Evolutionary conservation across 2,888 invertebrate species (phyloP).

Genomic region (Andrena bicolor): DNA sequence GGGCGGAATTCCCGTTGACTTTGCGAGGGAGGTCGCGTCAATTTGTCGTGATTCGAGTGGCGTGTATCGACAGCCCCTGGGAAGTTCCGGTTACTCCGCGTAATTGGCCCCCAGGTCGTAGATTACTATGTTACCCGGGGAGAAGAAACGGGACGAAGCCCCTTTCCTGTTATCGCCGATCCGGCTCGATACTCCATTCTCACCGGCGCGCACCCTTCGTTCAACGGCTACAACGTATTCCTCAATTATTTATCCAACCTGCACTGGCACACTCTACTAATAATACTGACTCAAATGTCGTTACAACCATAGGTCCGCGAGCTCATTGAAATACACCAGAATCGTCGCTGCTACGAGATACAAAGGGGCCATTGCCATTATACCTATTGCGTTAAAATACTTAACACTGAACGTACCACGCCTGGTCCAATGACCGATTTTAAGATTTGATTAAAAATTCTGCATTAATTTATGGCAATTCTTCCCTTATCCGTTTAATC

Average conservation of each 20-base stretch:
- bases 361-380: too few species aligned
- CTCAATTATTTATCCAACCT: not conserved
- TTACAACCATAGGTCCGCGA: too few species aligned
- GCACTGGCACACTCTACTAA: not conserved
- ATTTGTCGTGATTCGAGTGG: constrained; percentile 60
- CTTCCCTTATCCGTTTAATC: too few species aligned
- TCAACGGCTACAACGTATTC: not conserved
- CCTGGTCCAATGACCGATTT: too few species aligned
- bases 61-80: constrained; percentile 64
- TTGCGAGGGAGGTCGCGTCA: constrained; percentile 55
- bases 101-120: constrained; percentile 61
- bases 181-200: constrained; percentile 24
- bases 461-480: too few species aligned
- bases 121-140: constrained; percentile 63
- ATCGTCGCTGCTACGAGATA: too few species aligned
- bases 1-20: constrained; percentile 62
- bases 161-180: constrained; percentile 50
- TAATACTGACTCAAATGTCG: too few species aligned
- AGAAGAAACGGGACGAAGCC: constrained; percentile 41
- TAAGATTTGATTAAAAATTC: too few species aligned
- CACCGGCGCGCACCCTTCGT: not conserved
- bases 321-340: too few species aligned
- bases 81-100: constrained; percentile 59
- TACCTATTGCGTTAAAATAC: too few species aligned
- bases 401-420: too few species aligned